Evolutionary conservation across 2,113 vertebrate genomes (phyloP), one percentile per base, ranked within the genome.

Genomic region (Otocyon megalotis): DNA sequence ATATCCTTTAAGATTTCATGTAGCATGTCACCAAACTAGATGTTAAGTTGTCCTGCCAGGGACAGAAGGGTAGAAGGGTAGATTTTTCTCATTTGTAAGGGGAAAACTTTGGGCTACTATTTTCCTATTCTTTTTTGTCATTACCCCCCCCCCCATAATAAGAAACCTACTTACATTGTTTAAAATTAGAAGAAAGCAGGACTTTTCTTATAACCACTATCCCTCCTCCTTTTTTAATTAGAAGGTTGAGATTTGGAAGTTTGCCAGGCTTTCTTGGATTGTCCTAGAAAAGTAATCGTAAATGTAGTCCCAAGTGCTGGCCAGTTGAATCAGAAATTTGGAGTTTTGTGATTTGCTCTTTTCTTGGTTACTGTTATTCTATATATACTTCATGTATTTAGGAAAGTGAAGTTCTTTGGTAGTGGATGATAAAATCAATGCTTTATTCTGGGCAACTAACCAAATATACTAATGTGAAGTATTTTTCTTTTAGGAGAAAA

Each of bases 331-430:
- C 22, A 89, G 37, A 97, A 89, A 87, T 77, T 22, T 89, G 48
- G 43, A 82, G 60, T 43, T 84, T 86, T 86, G 60, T 92, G n/a
- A 35, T 96, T 92, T 90, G 53, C 26, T 58, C 15, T 69, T 92
- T 88, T 84, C 20, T 13, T 83, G 48, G 24, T 37, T 65, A 24
- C 54, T 85, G 1, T 77, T 87, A 54, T 20, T 92, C 53, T 94
- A 0, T 26, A n/a, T 65, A 62, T 92, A 17, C 22, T 74, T 71
- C 63, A 80, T 91, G 10, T 77, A 72, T 88, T 92, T 10, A 96
- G 53, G 19, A 87, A 95, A 90, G 37, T 90, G 7, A 83, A 84
- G 69, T 92, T 93, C 43, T 94, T 94, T 97, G 76, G 28, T 94
- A 77, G 20, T 67, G 74, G 76, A 43, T 93, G 76, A 80, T 85